Conservation (phyloP, 2,797 vertebrate species). For the Takifugu rubripes region DNA sequence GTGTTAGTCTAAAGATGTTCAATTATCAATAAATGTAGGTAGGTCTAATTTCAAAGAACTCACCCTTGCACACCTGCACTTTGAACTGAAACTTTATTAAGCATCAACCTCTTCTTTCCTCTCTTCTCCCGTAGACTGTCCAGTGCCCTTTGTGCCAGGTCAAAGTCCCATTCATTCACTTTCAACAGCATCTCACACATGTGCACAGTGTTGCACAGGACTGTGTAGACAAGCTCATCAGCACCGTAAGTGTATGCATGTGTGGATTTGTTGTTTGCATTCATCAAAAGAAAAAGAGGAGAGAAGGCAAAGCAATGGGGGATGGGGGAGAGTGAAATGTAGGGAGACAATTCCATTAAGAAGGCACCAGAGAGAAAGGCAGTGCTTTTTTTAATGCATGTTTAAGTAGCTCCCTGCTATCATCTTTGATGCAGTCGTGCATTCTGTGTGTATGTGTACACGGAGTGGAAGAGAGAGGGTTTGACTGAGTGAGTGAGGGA, state of each 20-base stretch:
- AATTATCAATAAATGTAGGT: neutral
- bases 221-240: constrained; percentile 96
- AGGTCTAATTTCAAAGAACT: neutral
- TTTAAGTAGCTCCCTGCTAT: constrained; percentile 75
- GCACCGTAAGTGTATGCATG: constrained; percentile 81
- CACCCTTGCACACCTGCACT: too few relatives aligned
- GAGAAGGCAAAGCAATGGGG: constrained; percentile 55
- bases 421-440: constrained; percentile 72
- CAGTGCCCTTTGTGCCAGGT: constrained; percentile 96
- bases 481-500: constrained; percentile 72
- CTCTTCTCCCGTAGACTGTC: constrained; percentile 59
- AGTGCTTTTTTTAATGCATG: constrained; percentile 74
- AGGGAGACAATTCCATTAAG: constrained; percentile 77
- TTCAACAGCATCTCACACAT: constrained; percentile 91
- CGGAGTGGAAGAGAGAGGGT: constrained; percentile 62
- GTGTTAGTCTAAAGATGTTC: neutral
- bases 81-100: neutral
- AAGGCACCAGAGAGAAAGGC: constrained; percentile 73
- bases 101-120: neutral
- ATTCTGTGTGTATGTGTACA: constrained; percentile 53
- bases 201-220: constrained; percentile 95
- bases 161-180: constrained; percentile 73
- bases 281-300: constrained; percentile 56
- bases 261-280: constrained; percentile 60
- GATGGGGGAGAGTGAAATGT: constrained; percentile 67